Evolutionary conservation across 1,140 invertebrate genomes (phyloP).

Genomic region (Stenopsyche tienmushanensis): DNA sequence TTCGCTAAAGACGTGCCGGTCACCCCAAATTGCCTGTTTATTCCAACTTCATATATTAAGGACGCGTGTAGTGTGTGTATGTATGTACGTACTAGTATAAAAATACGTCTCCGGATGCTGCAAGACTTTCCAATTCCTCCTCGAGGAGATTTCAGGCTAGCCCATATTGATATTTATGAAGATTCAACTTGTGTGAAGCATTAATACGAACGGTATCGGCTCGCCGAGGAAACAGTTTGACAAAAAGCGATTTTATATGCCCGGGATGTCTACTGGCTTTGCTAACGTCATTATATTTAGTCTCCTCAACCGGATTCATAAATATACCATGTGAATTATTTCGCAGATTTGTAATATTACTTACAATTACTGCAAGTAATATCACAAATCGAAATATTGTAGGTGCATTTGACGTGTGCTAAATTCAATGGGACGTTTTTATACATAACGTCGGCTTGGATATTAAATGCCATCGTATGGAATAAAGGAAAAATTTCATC

Average conservation of each 20-base stretch:
- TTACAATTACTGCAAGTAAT: no score
- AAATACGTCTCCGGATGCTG: conserved; percentile 17
- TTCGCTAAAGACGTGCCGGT: conserved; percentile 53
- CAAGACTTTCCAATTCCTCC: conserved; percentile 2
- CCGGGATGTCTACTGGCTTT: neutral
- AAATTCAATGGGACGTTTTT: no score
- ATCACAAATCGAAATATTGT: no score
- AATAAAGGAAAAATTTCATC: no score
- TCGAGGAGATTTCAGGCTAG: neutral
- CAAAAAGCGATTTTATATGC: conserved; percentile 2
- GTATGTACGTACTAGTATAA: conserved; percentile 32
- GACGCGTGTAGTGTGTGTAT: conserved; percentile 32
- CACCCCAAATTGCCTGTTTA: conserved; percentile 58
- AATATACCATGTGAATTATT: no score
- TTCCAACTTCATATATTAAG: conserved; percentile 59
- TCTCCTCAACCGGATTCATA: no score
- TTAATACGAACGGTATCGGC: conserved; percentile 8
- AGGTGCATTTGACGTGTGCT: no score
- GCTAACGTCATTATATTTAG: no score
- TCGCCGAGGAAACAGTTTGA: neutral
- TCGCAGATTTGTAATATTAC: no score
- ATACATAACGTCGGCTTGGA: no score
- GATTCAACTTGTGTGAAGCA: conserved; percentile 26
- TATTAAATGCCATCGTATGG: no score
- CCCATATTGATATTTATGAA: conserved; percentile 38